These are phyloP conservation scores for Nomia melanderi DNA, from an alignment of 1,140 invertebrate genomes.

Conservation along the genomic window DNA sequence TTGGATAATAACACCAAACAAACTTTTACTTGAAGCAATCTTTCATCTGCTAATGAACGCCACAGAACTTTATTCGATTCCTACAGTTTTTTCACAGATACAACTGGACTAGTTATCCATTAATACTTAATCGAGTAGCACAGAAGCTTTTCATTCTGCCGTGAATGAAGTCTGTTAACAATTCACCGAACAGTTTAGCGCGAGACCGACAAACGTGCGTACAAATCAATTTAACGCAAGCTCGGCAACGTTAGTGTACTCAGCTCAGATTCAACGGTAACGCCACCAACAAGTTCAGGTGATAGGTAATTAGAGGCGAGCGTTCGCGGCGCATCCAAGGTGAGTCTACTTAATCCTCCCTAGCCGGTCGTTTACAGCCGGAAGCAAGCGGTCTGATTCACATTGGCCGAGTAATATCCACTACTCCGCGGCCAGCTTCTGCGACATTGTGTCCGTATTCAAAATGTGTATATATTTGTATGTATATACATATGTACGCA, in stretches of 20 bases:
- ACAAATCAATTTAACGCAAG: constrained; percentile 29
- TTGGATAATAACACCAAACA: no score
- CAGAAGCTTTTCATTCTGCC: neutral
- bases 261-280: constrained; percentile 6
- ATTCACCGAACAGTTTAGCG: neutral
- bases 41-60: no score
- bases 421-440: constrained; percentile 5
- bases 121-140: no score
- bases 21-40: no score
- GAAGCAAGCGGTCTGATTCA: constrained; percentile 55
- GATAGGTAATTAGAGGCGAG: constrained; percentile 61
- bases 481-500: no score
- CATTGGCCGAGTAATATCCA: constrained; percentile 58
- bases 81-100: no score
- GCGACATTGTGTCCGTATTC: constrained; percentile 63
- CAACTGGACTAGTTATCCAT: no score
- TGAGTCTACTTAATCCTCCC: constrained; percentile 63
- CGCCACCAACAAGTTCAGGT: constrained; percentile 51
- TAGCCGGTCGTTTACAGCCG: constrained; percentile 62
- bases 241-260: neutral
- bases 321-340: constrained; percentile 58
- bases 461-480: constrained; percentile 40
- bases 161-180: neutral
- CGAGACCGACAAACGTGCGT: neutral
- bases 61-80: no score